Evolutionary conservation across 2,113 vertebrate genomes (phyloP).

Genomic region (Lophius piscatorius): DNA sequence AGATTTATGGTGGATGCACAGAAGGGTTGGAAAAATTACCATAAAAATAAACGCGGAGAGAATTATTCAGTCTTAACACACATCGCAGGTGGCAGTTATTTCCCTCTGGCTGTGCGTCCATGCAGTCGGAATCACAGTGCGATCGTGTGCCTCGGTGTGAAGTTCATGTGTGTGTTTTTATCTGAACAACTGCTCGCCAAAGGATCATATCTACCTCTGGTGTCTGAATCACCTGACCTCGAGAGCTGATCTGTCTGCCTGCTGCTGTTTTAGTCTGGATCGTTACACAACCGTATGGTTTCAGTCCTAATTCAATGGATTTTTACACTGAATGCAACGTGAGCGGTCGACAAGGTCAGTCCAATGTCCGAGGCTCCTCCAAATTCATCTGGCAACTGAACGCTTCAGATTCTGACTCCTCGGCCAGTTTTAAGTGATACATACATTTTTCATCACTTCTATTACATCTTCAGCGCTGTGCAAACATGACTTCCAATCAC

Average conservation of each 20-base stretch:
- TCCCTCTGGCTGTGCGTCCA: conserved; percentile 19
- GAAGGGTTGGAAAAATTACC: conserved; percentile 37
- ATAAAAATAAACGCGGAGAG: conserved; percentile 32
- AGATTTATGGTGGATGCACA: conserved; percentile 51
- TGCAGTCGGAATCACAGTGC: not conserved
- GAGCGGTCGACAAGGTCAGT: too few relatives aligned
- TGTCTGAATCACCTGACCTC: conserved; percentile 38
- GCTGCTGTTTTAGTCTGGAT: conserved; percentile 16
- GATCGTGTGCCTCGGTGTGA: not conserved
- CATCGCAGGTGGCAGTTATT: conserved; percentile 44
- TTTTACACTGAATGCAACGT: not conserved
- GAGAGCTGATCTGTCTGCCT: conserved; percentile 8
- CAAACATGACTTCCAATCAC: too few relatives aligned
- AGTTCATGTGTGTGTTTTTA: conserved; percentile 1
- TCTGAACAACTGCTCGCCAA: conserved; percentile 14
- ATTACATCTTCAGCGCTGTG: too few relatives aligned
- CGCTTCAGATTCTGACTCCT: too few relatives aligned
- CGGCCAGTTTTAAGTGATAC: too few relatives aligned
- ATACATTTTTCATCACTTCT: too few relatives aligned
- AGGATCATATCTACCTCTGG: conserved; percentile 16
- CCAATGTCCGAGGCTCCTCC: too few relatives aligned
- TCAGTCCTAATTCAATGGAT: not conserved
- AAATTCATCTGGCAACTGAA: too few relatives aligned
- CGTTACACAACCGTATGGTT: not conserved
- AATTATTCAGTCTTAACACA: conserved; percentile 38